These are phyloP conservation scores for Centropristis striata DNA, from an alignment of 2,113 vertebrate species.

Conservation along the genomic window DNA sequence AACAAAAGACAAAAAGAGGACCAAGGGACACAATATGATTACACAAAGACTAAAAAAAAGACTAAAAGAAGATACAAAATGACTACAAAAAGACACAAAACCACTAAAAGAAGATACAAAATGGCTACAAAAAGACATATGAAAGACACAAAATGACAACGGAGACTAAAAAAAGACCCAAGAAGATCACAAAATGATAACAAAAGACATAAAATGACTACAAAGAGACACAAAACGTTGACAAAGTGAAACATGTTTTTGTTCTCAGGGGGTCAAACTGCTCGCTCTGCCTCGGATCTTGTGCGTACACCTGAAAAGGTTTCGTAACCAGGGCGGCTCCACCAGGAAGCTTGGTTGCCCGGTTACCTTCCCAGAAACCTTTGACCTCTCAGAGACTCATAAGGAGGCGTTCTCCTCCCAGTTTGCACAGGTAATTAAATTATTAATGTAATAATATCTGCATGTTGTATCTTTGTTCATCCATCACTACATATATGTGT, in stretches of 20 bases:
- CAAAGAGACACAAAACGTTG: no score
- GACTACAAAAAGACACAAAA: no score
- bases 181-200: no score
- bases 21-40: no score
- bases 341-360: conserved; percentile 63
- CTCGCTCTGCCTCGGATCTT: conserved; percentile 75
- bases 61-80: no score
- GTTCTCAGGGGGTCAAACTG: conserved; percentile 69
- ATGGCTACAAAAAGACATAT: no score
- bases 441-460: not conserved
- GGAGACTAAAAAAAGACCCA: no score
- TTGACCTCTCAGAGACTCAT: conserved; percentile 53
- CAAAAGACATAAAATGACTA: no score
- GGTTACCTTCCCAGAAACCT: conserved; percentile 74
- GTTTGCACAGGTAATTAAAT: conserved; percentile 50
- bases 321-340: conserved; percentile 3
- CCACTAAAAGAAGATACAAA: no score
- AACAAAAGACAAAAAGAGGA: no score
- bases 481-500: not conserved
- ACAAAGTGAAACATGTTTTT: not conserved
- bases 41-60: no score
- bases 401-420: conserved; percentile 25
- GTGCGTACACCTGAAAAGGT: conserved; percentile 81
- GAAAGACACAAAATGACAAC: no score
- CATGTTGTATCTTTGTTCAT: not conserved